Percentiles rank a stretch among this genome's conserved stretches.
Conservation (phyloP, 2,888 invertebrate genomes). For the Lithodes maja region DNA sequence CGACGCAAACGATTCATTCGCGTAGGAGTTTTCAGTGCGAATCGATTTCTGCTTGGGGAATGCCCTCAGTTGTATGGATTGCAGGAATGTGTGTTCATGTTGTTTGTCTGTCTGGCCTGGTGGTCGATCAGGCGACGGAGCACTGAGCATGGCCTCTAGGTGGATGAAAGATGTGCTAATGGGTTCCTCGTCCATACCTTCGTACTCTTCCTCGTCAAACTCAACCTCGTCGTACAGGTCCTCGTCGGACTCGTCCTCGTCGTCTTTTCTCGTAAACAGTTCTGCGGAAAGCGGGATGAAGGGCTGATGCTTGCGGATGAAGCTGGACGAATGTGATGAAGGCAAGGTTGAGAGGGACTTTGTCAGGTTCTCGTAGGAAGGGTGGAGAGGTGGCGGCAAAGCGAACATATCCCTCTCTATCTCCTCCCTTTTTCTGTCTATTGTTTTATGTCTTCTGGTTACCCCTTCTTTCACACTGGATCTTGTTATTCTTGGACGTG, state of each 20-base stretch:
- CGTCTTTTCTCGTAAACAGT: background rate
- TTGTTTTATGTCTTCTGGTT: background rate
- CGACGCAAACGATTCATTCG: background rate
- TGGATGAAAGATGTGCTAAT: background rate
- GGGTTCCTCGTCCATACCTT: background rate
- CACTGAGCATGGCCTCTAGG: background rate
- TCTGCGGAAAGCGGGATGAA: background rate
- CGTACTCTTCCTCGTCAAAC: background rate
- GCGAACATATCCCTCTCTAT: background rate
- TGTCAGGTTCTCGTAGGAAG: constrained; percentile 10
- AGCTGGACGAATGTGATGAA: background rate
- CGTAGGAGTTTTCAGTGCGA: background rate
- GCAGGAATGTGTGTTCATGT: background rate
- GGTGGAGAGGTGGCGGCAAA: background rate
- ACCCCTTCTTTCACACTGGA: background rate
- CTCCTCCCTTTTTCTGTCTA: background rate
- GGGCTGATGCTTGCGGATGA: background rate
- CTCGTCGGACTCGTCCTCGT: background rate
- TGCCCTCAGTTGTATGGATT: background rate
- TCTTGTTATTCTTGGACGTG: background rate
- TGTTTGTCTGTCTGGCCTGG: no score
- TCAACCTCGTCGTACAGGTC: background rate
- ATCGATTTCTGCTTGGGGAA: background rate
- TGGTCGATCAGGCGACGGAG: background rate
- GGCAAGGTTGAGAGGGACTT: background rate